Percentiles rank a stretch among this genome's conserved stretches.
Conservation (phyloP, 1,140 invertebrate genomes). For the Aphidius ervi region DNA sequence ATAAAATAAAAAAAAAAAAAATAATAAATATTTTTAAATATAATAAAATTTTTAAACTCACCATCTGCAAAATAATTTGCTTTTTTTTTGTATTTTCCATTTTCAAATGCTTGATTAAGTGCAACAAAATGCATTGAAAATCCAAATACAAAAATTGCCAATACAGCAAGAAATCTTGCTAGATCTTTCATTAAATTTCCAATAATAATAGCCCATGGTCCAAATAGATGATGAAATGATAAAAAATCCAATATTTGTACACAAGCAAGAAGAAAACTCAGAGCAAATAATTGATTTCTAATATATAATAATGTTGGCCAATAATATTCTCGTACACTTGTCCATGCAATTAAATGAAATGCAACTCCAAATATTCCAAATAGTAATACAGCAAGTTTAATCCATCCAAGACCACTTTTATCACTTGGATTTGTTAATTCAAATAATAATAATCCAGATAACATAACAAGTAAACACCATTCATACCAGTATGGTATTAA, state of each 20-base stretch:
- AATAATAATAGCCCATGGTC: conserved; percentile 94
- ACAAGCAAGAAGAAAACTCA: conserved; percentile 91
- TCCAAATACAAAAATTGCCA: conserved; percentile 96
- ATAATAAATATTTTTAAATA: neutral
- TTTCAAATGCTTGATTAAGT: conserved; percentile 87
- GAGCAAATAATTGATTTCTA: conserved; percentile 92
- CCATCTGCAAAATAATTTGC: conserved; percentile 65
- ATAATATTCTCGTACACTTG: conserved; percentile 63
- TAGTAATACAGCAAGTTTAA: conserved; percentile 86
- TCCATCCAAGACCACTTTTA: conserved; percentile 89
- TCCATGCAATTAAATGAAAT: conserved; percentile 79
- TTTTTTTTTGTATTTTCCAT: conserved; percentile 51
- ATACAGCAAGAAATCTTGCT: conserved; percentile 91
- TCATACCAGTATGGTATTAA: conserved; percentile 89
- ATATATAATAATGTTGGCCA: conserved; percentile 85
- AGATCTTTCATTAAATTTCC: conserved; percentile 88
- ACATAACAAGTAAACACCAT: conserved; percentile 91
- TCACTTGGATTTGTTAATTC: conserved; percentile 96
- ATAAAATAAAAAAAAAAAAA: too few relatives aligned
- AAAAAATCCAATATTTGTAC: conserved; percentile 95
- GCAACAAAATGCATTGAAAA: conserved; percentile 98
- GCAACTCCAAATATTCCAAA: conserved; percentile 89
- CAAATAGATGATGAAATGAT: conserved; percentile 98
- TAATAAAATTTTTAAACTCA: conserved; percentile 42
- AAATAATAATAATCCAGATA: conserved; percentile 91